These are phyloP conservation scores for Halesus radiatus DNA, from an alignment of 1,140 invertebrate species.

Conservation along the genomic window DNA sequence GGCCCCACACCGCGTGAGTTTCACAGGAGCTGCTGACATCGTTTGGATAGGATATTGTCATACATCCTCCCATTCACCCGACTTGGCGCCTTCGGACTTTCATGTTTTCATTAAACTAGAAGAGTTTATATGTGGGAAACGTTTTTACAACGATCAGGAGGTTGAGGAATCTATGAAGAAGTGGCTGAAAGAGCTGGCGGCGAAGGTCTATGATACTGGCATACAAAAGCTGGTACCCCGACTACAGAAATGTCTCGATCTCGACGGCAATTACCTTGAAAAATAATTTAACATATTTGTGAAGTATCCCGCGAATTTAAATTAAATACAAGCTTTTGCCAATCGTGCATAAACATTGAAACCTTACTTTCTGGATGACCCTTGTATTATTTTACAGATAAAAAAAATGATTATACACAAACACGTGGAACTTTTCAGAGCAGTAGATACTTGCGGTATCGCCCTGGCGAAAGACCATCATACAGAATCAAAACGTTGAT, in stretches of 20 bases:
- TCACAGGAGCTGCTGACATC: no score
- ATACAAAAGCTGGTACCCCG: slow-evolving; percentile 1
- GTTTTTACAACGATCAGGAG: slow-evolving; percentile 16
- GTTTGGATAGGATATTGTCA: no score
- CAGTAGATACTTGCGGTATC: no score
- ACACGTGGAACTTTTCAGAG: no score
- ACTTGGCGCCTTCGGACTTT: neutral
- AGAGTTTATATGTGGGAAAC: neutral
- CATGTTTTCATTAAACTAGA: no score
- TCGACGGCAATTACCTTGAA: neutral
- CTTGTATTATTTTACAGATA: no score
- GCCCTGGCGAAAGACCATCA: no score
- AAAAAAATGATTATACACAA: no score
- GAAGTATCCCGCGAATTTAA: neutral
- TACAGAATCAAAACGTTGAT: no score
- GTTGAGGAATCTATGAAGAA: neutral
- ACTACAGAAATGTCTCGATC: slow-evolving; percentile 2
- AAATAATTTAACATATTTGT: slow-evolving; percentile 4
- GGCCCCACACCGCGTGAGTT: no score
- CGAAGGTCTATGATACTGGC: neutral
- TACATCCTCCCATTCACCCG: no score
- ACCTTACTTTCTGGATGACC: no score
- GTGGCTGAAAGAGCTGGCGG: neutral
- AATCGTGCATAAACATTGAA: neutral
- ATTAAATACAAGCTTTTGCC: neutral